Conservation (phyloP, 2,797 vertebrate genomes). For the Thamnophis elegans region DNA sequence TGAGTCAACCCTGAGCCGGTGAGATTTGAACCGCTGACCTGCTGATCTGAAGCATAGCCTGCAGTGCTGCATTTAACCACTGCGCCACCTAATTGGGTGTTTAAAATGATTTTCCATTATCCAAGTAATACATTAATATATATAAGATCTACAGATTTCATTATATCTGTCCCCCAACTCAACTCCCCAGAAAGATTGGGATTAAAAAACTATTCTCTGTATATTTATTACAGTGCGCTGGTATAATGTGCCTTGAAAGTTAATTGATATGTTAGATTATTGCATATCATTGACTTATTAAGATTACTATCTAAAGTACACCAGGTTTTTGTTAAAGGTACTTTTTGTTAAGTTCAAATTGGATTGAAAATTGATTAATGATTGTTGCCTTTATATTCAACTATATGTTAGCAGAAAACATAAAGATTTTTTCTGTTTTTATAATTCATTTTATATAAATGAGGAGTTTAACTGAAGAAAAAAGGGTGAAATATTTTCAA, state of each 20-base stretch:
- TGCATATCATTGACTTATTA: background rate
- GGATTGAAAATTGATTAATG: slow-evolving; percentile 51
- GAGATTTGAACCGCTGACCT: no score
- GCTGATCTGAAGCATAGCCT: no score
- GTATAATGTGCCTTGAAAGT: slow-evolving; percentile 21
- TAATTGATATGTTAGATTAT: slow-evolving; percentile 13
- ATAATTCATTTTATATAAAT: background rate
- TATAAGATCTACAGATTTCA: slow-evolving; percentile 1
- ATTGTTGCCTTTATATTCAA: background rate
- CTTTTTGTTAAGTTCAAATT: slow-evolving; percentile 27
- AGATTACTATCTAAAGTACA: slow-evolving; percentile 19
- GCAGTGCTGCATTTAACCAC: no score
- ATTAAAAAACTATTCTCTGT: background rate
- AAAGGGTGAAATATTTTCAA: background rate
- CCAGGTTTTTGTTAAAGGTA: slow-evolving; percentile 22
- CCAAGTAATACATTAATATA: slow-evolving; percentile 2
- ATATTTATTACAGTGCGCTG: background rate
- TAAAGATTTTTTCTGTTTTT: background rate
- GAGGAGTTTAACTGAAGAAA: background rate
- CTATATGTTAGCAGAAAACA: background rate
- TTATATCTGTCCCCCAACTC: background rate
- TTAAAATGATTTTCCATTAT: background rate
- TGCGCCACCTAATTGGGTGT: background rate
- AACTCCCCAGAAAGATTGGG: background rate
- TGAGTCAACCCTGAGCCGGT: no score